Evolutionary conservation across 2,888 invertebrate genomes (phyloP).

Genomic region (Lottia gigantea): DNA sequence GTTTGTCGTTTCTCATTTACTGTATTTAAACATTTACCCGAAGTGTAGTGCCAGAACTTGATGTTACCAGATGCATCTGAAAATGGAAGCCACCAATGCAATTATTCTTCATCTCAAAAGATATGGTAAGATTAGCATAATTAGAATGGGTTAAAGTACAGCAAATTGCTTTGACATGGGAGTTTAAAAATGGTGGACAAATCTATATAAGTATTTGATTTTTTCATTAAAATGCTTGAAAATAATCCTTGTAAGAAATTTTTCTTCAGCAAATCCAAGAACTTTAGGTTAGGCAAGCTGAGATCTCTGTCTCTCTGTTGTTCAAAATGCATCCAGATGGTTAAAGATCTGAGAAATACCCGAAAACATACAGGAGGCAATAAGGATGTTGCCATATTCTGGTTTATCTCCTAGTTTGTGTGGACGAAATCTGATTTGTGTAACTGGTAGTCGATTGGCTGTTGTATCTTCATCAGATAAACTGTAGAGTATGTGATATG

Average conservation of each 20-base stretch:
- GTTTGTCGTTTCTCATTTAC: constrained; percentile 57
- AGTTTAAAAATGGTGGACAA: no score
- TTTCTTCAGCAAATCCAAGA: no score
- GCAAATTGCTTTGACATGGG: no score
- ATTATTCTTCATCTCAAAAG: no score
- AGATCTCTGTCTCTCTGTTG: neutral
- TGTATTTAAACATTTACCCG: constrained; percentile 58
- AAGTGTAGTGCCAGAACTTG: constrained; percentile 66
- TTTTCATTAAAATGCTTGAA: no score
- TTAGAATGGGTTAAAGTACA: no score
- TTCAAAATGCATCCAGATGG: neutral
- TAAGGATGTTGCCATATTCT: constrained; percentile 57
- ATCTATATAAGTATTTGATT: no score
- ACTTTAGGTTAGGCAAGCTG: neutral
- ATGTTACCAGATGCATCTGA: constrained; percentile 66
- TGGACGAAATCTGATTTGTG: constrained; percentile 60
- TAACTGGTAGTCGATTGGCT: constrained; percentile 57
- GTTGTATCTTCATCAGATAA: constrained; percentile 59
- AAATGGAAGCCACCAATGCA: constrained; percentile 13
- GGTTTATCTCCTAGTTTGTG: constrained; percentile 41
- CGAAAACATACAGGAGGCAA: constrained; percentile 61
- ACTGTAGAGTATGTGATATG: constrained; percentile 52
- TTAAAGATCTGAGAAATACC: no score
- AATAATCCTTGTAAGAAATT: no score
- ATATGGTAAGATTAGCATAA: no score